These are phyloP conservation scores for Borostomias antarcticus DNA, from an alignment of 2,797 vertebrate genomes.

Conservation along the genomic window DNA sequence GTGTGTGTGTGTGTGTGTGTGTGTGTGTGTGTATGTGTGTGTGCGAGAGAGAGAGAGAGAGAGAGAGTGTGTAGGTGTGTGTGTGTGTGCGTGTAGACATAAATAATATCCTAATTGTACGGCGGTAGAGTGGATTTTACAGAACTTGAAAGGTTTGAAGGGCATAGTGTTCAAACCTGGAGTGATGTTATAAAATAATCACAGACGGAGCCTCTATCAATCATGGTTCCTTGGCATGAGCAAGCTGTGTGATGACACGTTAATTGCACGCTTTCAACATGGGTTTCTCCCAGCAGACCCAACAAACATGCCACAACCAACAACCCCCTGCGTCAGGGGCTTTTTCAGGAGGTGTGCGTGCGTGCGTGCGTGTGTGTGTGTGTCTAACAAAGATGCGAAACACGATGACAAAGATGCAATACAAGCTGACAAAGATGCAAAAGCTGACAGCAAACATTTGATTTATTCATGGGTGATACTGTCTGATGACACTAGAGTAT, in stretches of 20 bases:
- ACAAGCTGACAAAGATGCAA: too few relatives aligned
- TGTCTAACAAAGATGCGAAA: too few relatives aligned
- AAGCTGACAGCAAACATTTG: neutral
- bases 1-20: constrained; percentile 41
- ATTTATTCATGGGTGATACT: neutral
- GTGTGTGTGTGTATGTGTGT: constrained; percentile 53
- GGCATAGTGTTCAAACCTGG: constrained; percentile 53
- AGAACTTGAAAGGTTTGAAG: constrained; percentile 62
- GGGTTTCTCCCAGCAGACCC: constrained; percentile 70
- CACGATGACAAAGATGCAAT: neutral
- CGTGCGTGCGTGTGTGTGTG: neutral
- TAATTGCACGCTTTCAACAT: constrained; percentile 72
- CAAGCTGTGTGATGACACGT: constrained; percentile 67
- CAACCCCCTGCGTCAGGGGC: constrained; percentile 49
- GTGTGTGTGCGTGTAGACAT: constrained; percentile 49
- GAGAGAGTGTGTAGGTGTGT: constrained; percentile 62
- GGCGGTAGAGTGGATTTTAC: constrained; percentile 70
- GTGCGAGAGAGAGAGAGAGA: too few relatives aligned
- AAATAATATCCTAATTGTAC: constrained; percentile 74
- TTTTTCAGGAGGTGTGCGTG: constrained; percentile 40
- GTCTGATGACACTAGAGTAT: neutral
- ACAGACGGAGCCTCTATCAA: constrained; percentile 72
- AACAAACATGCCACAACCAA: constrained; percentile 72
- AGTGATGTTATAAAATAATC: constrained; percentile 77
- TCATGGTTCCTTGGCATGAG: constrained; percentile 63